Evolutionary conservation across 1,140 invertebrate genomes (phyloP).

Genomic region (Drosophila mayri): DNA sequence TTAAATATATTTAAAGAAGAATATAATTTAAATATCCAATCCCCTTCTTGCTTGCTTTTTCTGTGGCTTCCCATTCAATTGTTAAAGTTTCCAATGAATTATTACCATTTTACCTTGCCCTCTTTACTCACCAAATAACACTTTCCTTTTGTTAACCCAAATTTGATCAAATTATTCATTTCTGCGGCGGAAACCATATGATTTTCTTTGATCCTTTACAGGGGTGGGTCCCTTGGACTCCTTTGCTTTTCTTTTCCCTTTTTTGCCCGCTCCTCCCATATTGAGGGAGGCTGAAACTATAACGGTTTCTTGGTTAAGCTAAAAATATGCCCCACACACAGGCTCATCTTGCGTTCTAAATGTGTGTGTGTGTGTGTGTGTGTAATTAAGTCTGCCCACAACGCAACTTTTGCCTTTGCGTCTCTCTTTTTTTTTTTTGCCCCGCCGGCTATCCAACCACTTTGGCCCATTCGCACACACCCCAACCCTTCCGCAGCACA

Average conservation of each 20-base stretch:
- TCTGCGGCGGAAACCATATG: conserved; percentile 24
- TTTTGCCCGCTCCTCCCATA: neutral
- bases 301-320: conserved; percentile 63
- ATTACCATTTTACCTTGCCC: too few relatives aligned
- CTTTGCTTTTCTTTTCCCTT: too few relatives aligned
- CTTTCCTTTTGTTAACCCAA: neutral
- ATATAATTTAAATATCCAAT: too few relatives aligned
- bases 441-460: conserved; percentile 39
- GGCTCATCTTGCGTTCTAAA: conserved; percentile 6
- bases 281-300: conserved; percentile 34
- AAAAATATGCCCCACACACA: conserved; percentile 61
- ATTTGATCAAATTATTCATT: conserved; percentile 25
- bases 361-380: conserved; percentile 42
- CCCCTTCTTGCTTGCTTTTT: neutral
- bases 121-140: neutral
- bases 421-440: conserved; percentile 18
- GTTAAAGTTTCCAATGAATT: conserved; percentile 1
- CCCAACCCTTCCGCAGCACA: conserved; percentile 26
- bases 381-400: conserved; percentile 77
- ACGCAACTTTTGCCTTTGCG: conserved; percentile 53
- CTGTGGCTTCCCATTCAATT: neutral
- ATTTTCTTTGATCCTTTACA: conserved; percentile 28
- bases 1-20: too few relatives aligned
- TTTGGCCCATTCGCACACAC: conserved; percentile 14
- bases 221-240: too few relatives aligned